These are phyloP conservation scores for Liolophura sinensis DNA, from an alignment of 1,140 invertebrate species.

Conservation along the genomic window DNA sequence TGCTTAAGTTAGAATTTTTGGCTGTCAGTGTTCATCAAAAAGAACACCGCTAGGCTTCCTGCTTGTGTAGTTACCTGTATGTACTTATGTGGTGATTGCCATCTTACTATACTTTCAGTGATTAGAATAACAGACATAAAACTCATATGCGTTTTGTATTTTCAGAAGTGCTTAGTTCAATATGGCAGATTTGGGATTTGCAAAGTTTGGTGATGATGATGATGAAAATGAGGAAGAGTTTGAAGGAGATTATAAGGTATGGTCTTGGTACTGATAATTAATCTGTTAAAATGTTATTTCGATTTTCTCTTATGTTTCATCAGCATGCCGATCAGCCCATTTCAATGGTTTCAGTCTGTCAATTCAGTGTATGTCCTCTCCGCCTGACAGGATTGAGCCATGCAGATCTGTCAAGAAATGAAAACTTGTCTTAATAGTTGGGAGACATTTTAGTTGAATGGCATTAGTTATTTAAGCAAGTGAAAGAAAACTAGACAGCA, in stretches of 20 bases:
- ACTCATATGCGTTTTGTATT: too few relatives aligned
- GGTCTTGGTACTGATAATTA: background rate
- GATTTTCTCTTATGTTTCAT: conserved; percentile 4
- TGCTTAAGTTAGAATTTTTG: too few relatives aligned
- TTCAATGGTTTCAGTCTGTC: background rate
- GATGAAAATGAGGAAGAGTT: conserved; percentile 37
- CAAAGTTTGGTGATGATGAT: conserved; percentile 41
- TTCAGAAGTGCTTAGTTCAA: background rate
- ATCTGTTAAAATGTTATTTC: conserved; percentile 4
- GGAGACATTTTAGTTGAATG: too few relatives aligned
- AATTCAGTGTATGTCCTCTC: conserved; percentile 4
- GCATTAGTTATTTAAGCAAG: too few relatives aligned
- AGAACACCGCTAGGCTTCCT: too few relatives aligned
- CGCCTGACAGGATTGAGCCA: conserved; percentile 2
- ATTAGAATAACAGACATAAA: too few relatives aligned
- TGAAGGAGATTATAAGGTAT: conserved; percentile 23
- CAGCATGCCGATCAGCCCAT: background rate
- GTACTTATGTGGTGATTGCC: too few relatives aligned
- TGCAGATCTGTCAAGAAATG: conserved; percentile 7
- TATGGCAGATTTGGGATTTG: conserved; percentile 46
- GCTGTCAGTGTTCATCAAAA: too few relatives aligned
- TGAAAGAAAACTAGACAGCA: too few relatives aligned
- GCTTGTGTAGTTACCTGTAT: too few relatives aligned
- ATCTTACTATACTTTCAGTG: too few relatives aligned
- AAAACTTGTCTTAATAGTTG: background rate